phyloP scores from a whole-genome alignment of 1,140 invertebrate genomes.

The Trichonephila clavata region DNA sequence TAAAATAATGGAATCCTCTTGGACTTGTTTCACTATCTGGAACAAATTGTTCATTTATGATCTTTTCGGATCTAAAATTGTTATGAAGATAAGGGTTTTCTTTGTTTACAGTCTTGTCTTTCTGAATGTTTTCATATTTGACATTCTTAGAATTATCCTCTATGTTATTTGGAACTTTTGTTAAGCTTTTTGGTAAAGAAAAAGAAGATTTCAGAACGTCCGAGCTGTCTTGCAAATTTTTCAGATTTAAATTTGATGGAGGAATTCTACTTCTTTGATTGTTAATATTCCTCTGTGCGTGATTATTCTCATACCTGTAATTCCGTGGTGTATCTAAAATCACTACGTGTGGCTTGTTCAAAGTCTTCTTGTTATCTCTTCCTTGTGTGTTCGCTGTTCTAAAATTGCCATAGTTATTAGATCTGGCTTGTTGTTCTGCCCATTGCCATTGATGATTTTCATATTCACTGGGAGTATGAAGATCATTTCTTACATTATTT shows the following conservation, averaged over 20 bases:
- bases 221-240: not conserved
- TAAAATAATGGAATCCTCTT: constrained; percentile 36
- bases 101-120: not conserved
- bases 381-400: not conserved
- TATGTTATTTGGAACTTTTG: not conserved
- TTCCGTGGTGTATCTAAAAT: too few species aligned
- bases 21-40: not conserved
- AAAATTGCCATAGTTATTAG: not conserved
- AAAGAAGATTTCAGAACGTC: not conserved
- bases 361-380: too few species aligned
- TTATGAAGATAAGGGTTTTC: not conserved
- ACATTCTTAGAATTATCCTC: not conserved
- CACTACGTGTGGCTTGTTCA: not conserved
- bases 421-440: not conserved
- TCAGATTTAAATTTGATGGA: not conserved
- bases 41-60: not conserved
- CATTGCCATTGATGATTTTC: not conserved
- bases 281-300: not conserved
- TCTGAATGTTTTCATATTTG: not conserved
- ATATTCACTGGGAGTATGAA: not conserved
- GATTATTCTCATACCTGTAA: not conserved
- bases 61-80: not conserved
- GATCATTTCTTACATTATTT: not conserved
- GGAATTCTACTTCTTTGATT: not conserved
- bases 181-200: not conserved